Conservation (phyloP, 2,888 invertebrate genomes). For the Tipula lateralis region DNA sequence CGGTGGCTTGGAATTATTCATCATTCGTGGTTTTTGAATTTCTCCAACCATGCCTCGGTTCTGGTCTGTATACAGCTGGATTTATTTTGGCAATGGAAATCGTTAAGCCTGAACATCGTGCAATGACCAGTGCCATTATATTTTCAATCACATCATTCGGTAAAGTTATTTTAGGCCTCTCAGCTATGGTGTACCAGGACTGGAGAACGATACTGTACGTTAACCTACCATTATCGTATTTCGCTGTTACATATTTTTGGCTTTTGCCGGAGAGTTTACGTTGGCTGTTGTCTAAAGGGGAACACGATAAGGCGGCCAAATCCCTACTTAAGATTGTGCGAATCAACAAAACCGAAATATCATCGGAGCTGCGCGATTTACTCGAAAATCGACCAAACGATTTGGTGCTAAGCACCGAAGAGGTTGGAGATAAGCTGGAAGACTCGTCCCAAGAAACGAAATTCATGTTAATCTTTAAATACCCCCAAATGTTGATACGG, state of each 20-base stretch:
- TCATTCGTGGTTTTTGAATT: background rate
- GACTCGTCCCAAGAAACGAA: background rate
- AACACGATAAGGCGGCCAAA: background rate
- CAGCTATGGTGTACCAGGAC: slow-evolving; percentile 57
- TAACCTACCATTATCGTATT: background rate
- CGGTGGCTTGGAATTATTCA: background rate
- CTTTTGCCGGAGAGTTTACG: slow-evolving; percentile 59
- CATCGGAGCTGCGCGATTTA: background rate
- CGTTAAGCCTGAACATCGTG: background rate
- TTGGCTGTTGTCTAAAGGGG: background rate
- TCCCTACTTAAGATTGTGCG: background rate
- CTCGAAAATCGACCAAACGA: background rate
- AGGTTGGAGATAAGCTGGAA: background rate
- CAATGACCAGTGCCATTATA: background rate
- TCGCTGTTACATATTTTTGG: slow-evolving; percentile 54
- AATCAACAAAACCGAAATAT: slow-evolving; percentile 43
- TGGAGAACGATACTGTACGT: background rate
- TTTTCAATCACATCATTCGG: background rate
- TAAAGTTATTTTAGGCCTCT: slow-evolving; percentile 53
- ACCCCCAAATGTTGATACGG: slow-evolving; percentile 42
- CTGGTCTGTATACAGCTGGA: background rate
- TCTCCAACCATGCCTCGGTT: background rate
- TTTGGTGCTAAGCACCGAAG: background rate
- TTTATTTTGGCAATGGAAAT: background rate
- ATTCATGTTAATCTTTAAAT: background rate